Evolutionary conservation across 2,797 vertebrate genomes (phyloP).

Genomic region (Dallia pectoralis): DNA sequence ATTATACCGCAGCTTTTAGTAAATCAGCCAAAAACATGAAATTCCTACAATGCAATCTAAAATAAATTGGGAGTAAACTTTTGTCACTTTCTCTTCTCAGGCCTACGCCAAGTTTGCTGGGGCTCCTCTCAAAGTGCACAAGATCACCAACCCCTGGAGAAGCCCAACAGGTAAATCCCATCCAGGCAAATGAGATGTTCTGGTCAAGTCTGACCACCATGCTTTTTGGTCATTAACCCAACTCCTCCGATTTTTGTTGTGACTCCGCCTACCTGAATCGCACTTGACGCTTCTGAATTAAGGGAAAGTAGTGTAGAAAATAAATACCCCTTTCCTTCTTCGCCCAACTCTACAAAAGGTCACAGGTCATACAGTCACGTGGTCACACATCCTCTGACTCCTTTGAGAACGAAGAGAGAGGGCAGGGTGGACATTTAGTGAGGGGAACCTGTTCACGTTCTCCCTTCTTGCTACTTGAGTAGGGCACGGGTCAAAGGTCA

Average conservation of each 20-base stretch:
- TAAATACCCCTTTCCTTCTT: neutral
- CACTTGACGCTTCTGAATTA: neutral
- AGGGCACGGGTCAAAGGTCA: conserved; percentile 1
- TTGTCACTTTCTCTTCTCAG: conserved; percentile 40
- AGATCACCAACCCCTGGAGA: conserved; percentile 77
- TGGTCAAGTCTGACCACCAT: neutral
- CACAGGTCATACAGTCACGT: conserved; percentile 9
- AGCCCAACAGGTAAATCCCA: conserved; percentile 74
- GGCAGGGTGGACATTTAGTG: neutral
- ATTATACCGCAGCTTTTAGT: no score
- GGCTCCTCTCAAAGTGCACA: conserved; percentile 80
- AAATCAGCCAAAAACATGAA: no score
- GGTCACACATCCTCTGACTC: conserved; percentile 26
- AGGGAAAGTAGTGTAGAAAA: neutral
- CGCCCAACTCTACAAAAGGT: neutral
- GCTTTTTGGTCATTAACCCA: neutral
- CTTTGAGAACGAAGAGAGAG: neutral
- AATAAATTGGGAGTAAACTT: no score
- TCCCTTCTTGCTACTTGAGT: neutral
- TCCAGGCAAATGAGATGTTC: neutral
- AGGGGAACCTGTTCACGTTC: neutral
- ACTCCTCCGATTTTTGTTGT: neutral
- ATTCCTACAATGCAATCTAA: no score
- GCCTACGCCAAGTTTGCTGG: conserved; percentile 81
- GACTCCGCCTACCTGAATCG: neutral